Evolutionary conservation across 1,140 invertebrate species (phyloP).

Genomic region (Drosophila busckii): DNA sequence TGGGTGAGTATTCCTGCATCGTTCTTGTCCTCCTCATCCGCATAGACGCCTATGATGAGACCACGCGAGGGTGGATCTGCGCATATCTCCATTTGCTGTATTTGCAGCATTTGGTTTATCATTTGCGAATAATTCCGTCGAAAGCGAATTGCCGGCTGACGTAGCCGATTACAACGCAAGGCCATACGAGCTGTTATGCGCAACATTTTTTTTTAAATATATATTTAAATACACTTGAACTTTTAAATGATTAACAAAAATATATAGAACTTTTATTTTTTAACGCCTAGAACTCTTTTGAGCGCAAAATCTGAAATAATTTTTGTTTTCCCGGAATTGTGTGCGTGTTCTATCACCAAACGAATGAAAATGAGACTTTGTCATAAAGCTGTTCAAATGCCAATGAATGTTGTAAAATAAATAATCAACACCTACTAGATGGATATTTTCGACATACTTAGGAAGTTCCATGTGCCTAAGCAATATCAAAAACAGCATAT

Average conservation of each 20-base stretch:
- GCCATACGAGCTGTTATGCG: constrained; percentile 24
- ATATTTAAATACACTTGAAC: constrained; percentile 13
- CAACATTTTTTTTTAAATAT: constrained; percentile 37
- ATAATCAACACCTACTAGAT: too few species aligned
- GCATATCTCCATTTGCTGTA: constrained; percentile 71
- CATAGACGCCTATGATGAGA: constrained; percentile 68
- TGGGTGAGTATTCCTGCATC: constrained; percentile 68
- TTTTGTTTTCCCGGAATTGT: constrained; percentile 42
- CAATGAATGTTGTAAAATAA: too few species aligned
- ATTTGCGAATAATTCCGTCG: constrained; percentile 52
- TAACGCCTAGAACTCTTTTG: constrained; percentile 12
- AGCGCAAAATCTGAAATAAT: constrained; percentile 20
- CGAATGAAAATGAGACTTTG: constrained; percentile 44
- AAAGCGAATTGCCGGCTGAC: not conserved
- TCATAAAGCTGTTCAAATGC: too few species aligned
- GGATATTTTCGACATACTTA: too few species aligned
- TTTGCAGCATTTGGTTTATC: constrained; percentile 67
- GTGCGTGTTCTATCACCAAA: constrained; percentile 56
- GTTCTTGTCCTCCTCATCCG: constrained; percentile 70
- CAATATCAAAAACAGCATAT: too few species aligned
- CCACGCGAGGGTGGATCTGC: constrained; percentile 71
- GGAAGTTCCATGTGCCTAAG: too few species aligned
- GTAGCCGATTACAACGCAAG: not conserved
- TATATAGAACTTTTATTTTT: constrained; percentile 17
- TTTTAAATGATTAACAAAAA: constrained; percentile 9